Percentiles rank a stretch among this genome's conserved stretches.
Conservation (phyloP, 2,113 vertebrate genomes). For the Saccopteryx bilineata region DNA sequence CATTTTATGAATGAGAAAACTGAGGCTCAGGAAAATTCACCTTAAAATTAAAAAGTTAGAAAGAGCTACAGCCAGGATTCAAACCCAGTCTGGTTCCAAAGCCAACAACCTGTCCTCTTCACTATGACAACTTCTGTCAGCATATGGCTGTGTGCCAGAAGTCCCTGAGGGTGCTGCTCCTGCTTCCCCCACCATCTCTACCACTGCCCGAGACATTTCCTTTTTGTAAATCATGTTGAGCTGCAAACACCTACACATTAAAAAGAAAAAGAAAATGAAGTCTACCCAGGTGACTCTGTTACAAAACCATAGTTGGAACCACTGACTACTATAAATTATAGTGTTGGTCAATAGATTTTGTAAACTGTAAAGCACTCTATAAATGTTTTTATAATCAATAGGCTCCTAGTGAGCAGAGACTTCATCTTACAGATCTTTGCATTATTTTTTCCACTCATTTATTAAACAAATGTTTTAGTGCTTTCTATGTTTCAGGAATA, state of each 20-base stretch:
- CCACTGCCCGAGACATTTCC: background rate
- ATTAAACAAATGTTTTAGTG: conserved; percentile 15
- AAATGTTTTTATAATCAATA: conserved; percentile 36
- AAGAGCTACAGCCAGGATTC: background rate
- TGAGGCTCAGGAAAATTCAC: background rate
- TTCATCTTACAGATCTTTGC: background rate
- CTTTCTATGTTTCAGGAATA: background rate
- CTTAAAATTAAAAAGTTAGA: conserved; percentile 3
- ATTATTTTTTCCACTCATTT: background rate
- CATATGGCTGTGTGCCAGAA: background rate
- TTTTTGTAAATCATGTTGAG: background rate
- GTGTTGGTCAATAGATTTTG: conserved; percentile 44
- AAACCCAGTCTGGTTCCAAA: background rate
- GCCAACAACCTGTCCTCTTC: background rate
- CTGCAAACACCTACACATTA: background rate
- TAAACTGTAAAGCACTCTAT: background rate
- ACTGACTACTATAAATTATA: background rate
- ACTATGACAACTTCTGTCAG: background rate
- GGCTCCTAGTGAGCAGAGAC: background rate
- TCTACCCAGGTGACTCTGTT: background rate
- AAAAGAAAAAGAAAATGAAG: background rate
- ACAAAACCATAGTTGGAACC: conserved; percentile 31
- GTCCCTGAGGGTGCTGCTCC: background rate
- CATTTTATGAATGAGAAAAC: conserved; percentile 40
- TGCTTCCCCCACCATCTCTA: background rate